Evolutionary conservation across 2,113 vertebrate genomes (phyloP).

Genomic region (Sorex fumeus): DNA sequence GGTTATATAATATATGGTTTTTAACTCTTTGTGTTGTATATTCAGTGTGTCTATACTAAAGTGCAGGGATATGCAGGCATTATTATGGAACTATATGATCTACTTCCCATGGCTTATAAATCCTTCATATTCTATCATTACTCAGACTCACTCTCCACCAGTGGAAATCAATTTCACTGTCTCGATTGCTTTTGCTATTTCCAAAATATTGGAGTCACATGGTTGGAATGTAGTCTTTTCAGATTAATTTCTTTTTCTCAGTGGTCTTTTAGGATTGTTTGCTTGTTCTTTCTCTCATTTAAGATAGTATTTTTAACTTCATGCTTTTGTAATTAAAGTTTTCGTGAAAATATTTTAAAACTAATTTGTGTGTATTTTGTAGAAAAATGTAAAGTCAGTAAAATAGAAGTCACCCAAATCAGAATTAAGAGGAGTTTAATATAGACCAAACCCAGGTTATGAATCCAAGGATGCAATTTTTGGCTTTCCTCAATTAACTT

Average conservation of each 20-base stretch:
- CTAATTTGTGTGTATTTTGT: not conserved
- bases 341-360: not conserved
- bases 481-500: not conserved
- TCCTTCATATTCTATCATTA: not conserved
- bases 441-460: not conserved
- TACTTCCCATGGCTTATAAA: not conserved
- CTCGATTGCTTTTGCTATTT: constrained; percentile 22
- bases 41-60: not conserved
- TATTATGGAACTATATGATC: not conserved
- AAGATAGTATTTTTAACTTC: constrained; percentile 4
- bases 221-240: not conserved
- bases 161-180: not conserved
- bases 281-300: not conserved
- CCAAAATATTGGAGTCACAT: constrained; percentile 4
- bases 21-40: not conserved
- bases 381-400: constrained; percentile 23
- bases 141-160: not conserved
- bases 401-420: not conserved
- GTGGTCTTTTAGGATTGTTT: not conserved
- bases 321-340: constrained; percentile 19
- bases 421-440: not conserved
- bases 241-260: not conserved
- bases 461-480: not conserved
- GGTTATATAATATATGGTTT: not conserved
- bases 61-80: not conserved